Evolutionary conservation across 2,797 vertebrate genomes (phyloP), one percentile per base, ranked within the genome.

Genomic region (Crenichthys baileyi): DNA sequence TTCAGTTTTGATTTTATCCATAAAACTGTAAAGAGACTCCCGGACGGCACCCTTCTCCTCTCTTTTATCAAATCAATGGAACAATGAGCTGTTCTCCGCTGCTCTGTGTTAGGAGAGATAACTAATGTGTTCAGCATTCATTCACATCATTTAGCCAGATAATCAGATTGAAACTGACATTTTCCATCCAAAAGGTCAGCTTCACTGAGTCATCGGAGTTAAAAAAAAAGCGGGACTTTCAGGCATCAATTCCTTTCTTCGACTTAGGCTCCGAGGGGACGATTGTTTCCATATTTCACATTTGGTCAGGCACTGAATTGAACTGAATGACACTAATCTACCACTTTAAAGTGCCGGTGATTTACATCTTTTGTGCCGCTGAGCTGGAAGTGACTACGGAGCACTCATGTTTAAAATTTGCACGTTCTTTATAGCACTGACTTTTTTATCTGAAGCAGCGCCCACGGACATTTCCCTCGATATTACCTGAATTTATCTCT

Each of bases 151-250:
- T 72, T 72, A 71, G 39, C 58, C 56, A 24, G 18, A 55, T 41
- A 36, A 55, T 72, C 56, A 39, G 53, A 70, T 16, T 41, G 15
- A 61, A 76, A n/a, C 48, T 55, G 75, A 55, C 63, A 53, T 70
- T 76, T 63, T 63, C 73, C 22, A 20, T 46, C 44, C 73, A 61
- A 24, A 75, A 75, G 73, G 73, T 75, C 73, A 31, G n/a, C 8
- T 20, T 61, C 55, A 5, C 24, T 46, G n/a, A 60, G 41, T 31
- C 56, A 12, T 46, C 24, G 22, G 4, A 8, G 51, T 15, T 41
- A 58, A n/a, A 48, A 11, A 44, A 53, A 24, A 68, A n/a, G 0
- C 3, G 5, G 11, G 11, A 44, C 9, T 24, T 68, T 44, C 65
- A 68, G 39, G 39, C 65, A 3, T 68, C 36, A 13, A 11, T 2